These are phyloP conservation scores for Heliconius aoede DNA, from an alignment of 2,888 invertebrate species.

Conservation along the genomic window DNA sequence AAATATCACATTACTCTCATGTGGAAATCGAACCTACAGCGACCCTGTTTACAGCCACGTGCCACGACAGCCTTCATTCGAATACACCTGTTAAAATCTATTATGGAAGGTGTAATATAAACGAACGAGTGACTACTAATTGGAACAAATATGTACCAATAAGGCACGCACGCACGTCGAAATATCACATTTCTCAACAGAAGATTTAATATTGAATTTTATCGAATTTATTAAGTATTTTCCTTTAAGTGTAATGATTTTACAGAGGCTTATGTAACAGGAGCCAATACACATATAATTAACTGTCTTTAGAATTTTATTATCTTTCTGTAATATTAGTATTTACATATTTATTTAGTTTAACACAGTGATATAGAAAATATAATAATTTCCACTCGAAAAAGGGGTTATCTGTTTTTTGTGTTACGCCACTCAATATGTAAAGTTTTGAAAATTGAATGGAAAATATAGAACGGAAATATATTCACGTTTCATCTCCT, in stretches of 20 bases:
- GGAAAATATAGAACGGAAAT: no score
- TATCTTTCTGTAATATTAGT: not conserved
- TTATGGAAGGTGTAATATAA: not conserved
- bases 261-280: not conserved
- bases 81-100: not conserved
- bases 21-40: not conserved
- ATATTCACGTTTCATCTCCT: no score
- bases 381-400: no score
- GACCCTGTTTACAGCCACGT: not conserved
- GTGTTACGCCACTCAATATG: no score
- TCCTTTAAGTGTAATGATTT: not conserved
- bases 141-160: not conserved
- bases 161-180: not conserved
- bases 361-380: not conserved
- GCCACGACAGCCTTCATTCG: not conserved
- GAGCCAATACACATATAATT: not conserved
- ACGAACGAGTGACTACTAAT: not conserved
- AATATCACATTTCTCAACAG: not conserved
- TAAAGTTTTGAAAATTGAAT: no score
- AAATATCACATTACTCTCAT: no score
- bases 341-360: not conserved
- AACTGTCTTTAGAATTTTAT: not conserved
- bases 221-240: not conserved
- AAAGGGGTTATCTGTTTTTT: no score
- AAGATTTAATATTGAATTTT: slow-evolving; percentile 1